Base-by-base conservation (phyloP, 2,113 vertebrate genomes). In the Athene cunicularia region DNA sequence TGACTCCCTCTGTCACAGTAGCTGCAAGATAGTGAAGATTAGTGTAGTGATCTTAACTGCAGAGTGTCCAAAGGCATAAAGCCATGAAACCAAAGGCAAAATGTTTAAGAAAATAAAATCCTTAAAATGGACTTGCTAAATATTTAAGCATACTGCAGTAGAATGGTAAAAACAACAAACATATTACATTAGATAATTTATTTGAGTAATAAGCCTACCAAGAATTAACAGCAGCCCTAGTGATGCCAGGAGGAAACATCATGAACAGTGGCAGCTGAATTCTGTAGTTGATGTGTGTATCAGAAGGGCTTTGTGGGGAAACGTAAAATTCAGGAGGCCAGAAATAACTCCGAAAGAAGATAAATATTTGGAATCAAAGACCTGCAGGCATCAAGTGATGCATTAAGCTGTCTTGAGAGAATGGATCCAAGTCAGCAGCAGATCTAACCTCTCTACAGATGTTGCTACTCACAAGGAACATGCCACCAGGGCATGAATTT, bases 291-390 rank as follows among this genome's bases (percentile, higher is more conserved):
- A 80, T 33, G 12, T 45, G 39, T 68, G 20, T 83, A 62, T 96
- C 35, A 56, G 41, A 86, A 43, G 43, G 20, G 13, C 30, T 92
- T 41, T 71, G 55, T 2, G 8, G 43, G 68, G 75, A 92, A 83
- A 63, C 1, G 2, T 74, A 33, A 88, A 75, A 76, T 77, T 85
- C 55, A 83, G 77, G 21, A 74, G 52, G 59, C 35, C 59, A 90
- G 75, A 86, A 93, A 90, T 82, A 90, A 91, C 83, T 93, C 28
- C 0, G 0, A 90, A 90, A 71, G 27, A 72, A 83, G 59, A 88
- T 56, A 88, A 95, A 86, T 86, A 77, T 73, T 72, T 93, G 68
- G 33, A 86, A 58, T 92, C n/a, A 86, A 93, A 93, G 60, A 62
- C 47, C 75, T 55, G 11, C 11, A 77, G 64, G 56, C 68, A 74